These are phyloP conservation scores for Jacana jacana DNA, from an alignment of 2,113 vertebrate genomes.

Conservation along the genomic window DNA sequence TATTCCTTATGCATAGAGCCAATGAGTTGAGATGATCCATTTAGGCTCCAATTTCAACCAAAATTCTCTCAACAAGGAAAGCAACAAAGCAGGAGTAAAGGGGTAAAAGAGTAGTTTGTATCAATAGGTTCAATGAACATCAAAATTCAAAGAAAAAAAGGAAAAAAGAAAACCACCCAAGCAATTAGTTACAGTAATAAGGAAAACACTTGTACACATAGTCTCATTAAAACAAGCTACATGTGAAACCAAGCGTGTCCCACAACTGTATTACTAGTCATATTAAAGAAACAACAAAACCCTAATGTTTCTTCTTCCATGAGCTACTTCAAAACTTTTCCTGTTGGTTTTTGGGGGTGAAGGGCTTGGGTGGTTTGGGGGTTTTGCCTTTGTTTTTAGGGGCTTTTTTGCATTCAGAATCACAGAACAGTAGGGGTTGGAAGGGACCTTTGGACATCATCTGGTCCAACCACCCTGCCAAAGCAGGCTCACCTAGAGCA, in stretches of 20 bases:
- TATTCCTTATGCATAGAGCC: not conserved
- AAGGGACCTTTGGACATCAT: not conserved
- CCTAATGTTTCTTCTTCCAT: not conserved
- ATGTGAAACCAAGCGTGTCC: not conserved
- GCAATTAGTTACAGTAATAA: not conserved
- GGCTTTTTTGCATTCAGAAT: not conserved
- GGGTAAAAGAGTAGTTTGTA: accelerated
- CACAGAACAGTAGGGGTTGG: not conserved
- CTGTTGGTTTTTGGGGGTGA: not conserved
- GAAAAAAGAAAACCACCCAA: not conserved
- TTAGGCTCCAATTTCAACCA: not conserved
- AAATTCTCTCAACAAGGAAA: not conserved
- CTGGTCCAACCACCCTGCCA: not conserved
- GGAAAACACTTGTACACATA: not conserved
- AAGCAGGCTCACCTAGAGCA: not conserved
- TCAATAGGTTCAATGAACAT: accelerated
- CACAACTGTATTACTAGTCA: not conserved
- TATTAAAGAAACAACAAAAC: not conserved
- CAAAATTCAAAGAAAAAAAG: not conserved
- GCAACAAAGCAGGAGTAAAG: not conserved
- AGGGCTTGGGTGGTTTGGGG: too few species aligned
- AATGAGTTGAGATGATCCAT: not conserved
- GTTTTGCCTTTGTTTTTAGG: too few species aligned
- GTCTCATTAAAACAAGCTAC: not conserved
- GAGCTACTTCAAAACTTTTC: not conserved